phyloP scores from a whole-genome alignment of 2,797 vertebrate species.

The Jordanella pulchra region DNA sequence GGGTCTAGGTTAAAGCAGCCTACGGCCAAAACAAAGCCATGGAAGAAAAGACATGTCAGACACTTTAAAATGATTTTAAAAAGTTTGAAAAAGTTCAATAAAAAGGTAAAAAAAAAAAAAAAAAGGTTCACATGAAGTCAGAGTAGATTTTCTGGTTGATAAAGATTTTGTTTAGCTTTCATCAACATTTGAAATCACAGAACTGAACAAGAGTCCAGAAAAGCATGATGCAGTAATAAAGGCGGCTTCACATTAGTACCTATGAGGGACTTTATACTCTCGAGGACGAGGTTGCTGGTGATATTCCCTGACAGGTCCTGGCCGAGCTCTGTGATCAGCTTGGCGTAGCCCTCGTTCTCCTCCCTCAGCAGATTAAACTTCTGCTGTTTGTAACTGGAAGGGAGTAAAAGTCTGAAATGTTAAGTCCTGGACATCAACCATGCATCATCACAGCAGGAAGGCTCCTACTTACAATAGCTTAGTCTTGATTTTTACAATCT shows the following conservation, averaged over 20 bases:
- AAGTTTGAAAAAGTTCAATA: not conserved
- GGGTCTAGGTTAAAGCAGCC: conserved; percentile 99
- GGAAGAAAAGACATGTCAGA: not conserved
- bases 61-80: not conserved
- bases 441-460: not conserved
- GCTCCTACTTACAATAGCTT: conserved; percentile 93
- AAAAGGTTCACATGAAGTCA: not conserved
- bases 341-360: conserved; percentile 98
- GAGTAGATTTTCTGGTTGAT: too few species aligned
- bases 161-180: not conserved
- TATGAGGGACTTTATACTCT: conserved; percentile 99
- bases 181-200: not conserved
- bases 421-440: not conserved
- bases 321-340: conserved; percentile 95
- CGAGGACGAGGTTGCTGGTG: conserved; percentile 94
- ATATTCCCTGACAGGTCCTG: conserved; percentile 95
- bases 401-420: conserved; percentile 14
- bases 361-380: conserved; percentile 98
- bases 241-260: conserved; percentile 76
- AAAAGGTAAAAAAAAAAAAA: not conserved
- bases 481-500: conserved; percentile 99
- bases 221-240: too few species aligned
- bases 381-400: conserved; percentile 96
- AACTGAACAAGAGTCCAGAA: not conserved
- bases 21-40: conserved; percentile 46